phyloP scores from a whole-genome alignment of 1,140 invertebrate genomes.

The Theocolax elegans region DNA sequence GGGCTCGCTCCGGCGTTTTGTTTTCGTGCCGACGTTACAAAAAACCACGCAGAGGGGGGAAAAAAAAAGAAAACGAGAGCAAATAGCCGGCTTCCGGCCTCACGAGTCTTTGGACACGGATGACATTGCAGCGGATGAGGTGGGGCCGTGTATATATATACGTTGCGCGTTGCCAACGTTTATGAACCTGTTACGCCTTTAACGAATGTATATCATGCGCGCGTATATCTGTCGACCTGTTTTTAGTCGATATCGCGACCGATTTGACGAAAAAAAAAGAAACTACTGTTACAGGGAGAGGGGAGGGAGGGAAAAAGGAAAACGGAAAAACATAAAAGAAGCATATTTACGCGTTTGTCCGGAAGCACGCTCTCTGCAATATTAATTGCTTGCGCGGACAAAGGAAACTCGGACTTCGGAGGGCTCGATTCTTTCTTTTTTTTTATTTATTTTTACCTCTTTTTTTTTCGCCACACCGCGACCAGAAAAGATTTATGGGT shows the following conservation, averaged over 20 bases:
- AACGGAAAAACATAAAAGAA: neutral
- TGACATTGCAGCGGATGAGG: slow-evolving; percentile 59
- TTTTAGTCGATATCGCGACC: neutral
- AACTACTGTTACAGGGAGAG: too few species aligned
- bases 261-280: neutral
- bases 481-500: slow-evolving; percentile 19
- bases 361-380: slow-evolving; percentile 34
- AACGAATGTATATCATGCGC: slow-evolving; percentile 44
- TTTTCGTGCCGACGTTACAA: slow-evolving; percentile 12
- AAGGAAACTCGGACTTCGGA: slow-evolving; percentile 25
- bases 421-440: too few species aligned
- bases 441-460: slow-evolving; percentile 11
- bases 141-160: too few species aligned
- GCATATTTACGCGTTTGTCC: slow-evolving; percentile 3
- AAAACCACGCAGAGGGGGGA: neutral
- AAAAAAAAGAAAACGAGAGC: slow-evolving; percentile 45
- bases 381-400: slow-evolving; percentile 33
- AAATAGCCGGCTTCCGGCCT: slow-evolving; percentile 58
- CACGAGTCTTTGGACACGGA: slow-evolving; percentile 47
- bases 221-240: neutral
- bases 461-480: neutral
- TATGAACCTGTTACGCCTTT: slow-evolving; percentile 57
- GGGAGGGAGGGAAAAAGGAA: neutral
- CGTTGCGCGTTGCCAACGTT: slow-evolving; percentile 42
- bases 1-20: slow-evolving; percentile 13